These are phyloP conservation scores for Acomys russatus DNA, from an alignment of 2,797 vertebrate genomes.

Conservation along the genomic window DNA sequence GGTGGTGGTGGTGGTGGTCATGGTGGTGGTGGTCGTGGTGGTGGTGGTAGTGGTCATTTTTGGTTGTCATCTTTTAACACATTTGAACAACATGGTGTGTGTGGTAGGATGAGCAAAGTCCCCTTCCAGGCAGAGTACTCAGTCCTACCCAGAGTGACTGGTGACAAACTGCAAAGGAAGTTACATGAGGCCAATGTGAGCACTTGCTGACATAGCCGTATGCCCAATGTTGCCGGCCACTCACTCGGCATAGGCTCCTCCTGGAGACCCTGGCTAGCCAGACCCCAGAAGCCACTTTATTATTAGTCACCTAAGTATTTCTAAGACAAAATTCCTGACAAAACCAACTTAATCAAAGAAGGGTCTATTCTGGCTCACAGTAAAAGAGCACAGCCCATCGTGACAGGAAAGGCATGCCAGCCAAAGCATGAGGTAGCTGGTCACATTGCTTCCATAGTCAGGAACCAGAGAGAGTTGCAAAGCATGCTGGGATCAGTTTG, in stretches of 20 bases:
- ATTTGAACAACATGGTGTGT: background rate
- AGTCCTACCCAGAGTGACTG: background rate
- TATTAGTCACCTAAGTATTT: background rate
- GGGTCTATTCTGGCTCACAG: no score
- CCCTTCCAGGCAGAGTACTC: background rate
- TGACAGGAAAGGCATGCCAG: no score
- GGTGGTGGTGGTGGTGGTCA: background rate
- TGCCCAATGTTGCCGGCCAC: background rate
- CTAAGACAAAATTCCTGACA: background rate
- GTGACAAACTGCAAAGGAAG: background rate
- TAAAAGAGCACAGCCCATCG: no score
- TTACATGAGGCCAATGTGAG: background rate
- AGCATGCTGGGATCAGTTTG: background rate
- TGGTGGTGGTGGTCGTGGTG: background rate
- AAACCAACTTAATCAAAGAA: no score
- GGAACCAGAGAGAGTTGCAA: background rate
- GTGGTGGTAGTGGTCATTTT: no score
- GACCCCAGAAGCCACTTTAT: rapidly evolving
- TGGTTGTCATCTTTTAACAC: background rate
- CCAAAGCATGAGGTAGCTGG: background rate
- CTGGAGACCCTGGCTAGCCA: background rate
- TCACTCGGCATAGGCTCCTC: background rate
- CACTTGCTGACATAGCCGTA: background rate
- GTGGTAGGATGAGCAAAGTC: no score
- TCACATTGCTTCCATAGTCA: background rate